Evolutionary conservation across 2,888 invertebrate genomes (phyloP).

Genomic region (Lathronympha strigana): DNA sequence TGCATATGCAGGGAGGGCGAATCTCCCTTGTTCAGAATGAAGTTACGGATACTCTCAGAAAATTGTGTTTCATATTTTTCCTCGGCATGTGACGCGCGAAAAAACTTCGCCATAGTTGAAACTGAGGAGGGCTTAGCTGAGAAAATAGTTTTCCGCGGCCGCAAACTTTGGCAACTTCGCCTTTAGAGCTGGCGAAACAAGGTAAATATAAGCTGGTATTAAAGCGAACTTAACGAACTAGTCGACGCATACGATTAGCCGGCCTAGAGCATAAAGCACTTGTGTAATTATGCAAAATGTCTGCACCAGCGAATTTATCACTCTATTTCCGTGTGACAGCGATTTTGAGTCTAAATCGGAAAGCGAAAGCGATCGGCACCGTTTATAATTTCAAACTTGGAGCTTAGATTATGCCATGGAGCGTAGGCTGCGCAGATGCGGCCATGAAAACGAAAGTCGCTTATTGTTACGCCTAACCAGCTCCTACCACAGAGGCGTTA

Average conservation of each 20-base stretch:
- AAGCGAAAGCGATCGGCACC: constrained; percentile 56
- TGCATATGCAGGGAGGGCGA: constrained; percentile 72
- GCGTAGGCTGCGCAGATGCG: constrained; percentile 43
- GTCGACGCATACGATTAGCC: constrained; percentile 67
- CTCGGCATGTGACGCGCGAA: constrained; percentile 64
- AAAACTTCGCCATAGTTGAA: constrained; percentile 70
- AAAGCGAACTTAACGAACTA: constrained; percentile 45
- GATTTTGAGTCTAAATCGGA: constrained; percentile 47
- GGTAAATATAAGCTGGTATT: neutral
- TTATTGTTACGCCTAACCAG: constrained; percentile 51
- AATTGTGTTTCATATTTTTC: constrained; percentile 76
- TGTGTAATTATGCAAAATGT: constrained; percentile 70
- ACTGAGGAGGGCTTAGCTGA: constrained; percentile 55
- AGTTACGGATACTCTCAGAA: constrained; percentile 73
- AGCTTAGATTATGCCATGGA: constrained; percentile 11
- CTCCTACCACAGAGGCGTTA: constrained; percentile 51
- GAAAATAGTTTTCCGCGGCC: constrained; percentile 51
- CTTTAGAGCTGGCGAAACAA: neutral
- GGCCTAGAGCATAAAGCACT: constrained; percentile 64
- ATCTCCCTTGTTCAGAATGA: constrained; percentile 75
- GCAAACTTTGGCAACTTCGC: constrained; percentile 45
- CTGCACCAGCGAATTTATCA: constrained; percentile 61
- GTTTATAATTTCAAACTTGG: constrained; percentile 30
- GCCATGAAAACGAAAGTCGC: constrained; percentile 65
- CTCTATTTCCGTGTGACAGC: constrained; percentile 51